Percentiles rank a stretch among this genome's conserved stretches.
These are phyloP conservation scores for Nycticryphes semicollaris DNA, from an alignment of 2,113 vertebrate genomes.

Conservation along the genomic window DNA sequence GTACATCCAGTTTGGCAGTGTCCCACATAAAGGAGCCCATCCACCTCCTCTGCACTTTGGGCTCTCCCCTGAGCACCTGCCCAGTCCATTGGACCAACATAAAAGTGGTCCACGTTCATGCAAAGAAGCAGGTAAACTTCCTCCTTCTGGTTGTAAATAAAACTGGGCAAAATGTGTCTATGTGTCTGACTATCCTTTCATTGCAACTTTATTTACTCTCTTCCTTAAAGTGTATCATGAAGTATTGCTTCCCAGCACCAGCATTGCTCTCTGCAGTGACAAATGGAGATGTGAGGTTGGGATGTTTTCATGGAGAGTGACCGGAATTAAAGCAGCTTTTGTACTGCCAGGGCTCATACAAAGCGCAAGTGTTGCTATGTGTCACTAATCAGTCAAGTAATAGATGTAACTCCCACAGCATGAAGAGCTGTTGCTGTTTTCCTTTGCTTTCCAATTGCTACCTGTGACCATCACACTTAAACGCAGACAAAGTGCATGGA, in stretches of 20 bases:
- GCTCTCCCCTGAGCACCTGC: neutral
- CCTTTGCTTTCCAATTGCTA: neutral
- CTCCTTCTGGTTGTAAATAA: neutral
- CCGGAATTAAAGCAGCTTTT: neutral
- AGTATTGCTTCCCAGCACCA: neutral
- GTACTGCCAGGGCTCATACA: neutral
- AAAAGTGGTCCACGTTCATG: neutral
- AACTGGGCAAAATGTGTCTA: neutral
- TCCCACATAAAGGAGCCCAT: neutral
- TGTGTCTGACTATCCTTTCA: neutral
- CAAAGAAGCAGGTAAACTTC: neutral
- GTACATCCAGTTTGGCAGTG: neutral
- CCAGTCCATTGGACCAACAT: neutral
- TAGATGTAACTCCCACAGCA: neutral
- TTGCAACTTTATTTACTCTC: neutral
- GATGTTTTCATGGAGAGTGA: neutral
- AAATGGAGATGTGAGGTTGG: neutral
- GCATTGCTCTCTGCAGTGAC: neutral
- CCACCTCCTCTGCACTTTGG: neutral
- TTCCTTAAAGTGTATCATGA: neutral
- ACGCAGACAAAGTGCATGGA: neutral
- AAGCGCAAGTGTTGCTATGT: neutral
- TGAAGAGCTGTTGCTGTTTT: neutral
- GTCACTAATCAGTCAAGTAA: neutral
- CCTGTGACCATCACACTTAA: neutral